phyloP scores from a whole-genome alignment of 2,888 invertebrate genomes.

The Diaprepes abbreviatus region DNA sequence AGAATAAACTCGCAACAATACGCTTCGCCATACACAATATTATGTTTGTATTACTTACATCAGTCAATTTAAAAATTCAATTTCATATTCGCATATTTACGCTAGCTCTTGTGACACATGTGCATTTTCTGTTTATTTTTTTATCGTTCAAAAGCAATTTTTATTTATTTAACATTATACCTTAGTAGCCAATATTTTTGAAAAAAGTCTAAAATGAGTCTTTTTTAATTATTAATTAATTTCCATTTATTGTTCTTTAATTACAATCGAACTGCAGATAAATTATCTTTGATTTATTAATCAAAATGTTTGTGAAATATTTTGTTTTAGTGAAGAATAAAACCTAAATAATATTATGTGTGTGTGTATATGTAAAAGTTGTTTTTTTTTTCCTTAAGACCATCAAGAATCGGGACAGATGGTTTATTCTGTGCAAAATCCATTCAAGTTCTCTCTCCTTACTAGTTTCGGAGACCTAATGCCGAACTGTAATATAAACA shows the following conservation, averaged over 20 bases:
- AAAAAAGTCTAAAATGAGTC: background rate
- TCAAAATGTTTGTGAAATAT: no score
- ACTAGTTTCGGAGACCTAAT: no score
- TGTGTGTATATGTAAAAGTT: no score
- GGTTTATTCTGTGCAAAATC: no score
- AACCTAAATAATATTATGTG: no score
- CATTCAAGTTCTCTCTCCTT: no score
- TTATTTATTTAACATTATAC: slow-evolving; percentile 49
- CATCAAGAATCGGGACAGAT: no score
- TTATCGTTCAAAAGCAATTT: slow-evolving; percentile 46
- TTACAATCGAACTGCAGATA: no score
- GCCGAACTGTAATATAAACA: no score
- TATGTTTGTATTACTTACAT: slow-evolving; percentile 48
- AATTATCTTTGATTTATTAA: no score
- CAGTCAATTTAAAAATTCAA: slow-evolving; percentile 52
- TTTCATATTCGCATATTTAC: slow-evolving; percentile 45
- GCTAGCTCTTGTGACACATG: slow-evolving; percentile 26
- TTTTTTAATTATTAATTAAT: slow-evolving; percentile 1
- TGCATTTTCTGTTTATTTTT: slow-evolving; percentile 48
- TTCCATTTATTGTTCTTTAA: background rate
- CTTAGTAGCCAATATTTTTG: slow-evolving; percentile 34
- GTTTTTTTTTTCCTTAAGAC: no score
- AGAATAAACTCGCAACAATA: slow-evolving; percentile 21
- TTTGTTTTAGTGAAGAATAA: no score
- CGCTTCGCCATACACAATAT: slow-evolving; percentile 10